These are phyloP conservation scores for Amphipoea lucens DNA, from an alignment of 2,888 invertebrate genomes.

Conservation along the genomic window DNA sequence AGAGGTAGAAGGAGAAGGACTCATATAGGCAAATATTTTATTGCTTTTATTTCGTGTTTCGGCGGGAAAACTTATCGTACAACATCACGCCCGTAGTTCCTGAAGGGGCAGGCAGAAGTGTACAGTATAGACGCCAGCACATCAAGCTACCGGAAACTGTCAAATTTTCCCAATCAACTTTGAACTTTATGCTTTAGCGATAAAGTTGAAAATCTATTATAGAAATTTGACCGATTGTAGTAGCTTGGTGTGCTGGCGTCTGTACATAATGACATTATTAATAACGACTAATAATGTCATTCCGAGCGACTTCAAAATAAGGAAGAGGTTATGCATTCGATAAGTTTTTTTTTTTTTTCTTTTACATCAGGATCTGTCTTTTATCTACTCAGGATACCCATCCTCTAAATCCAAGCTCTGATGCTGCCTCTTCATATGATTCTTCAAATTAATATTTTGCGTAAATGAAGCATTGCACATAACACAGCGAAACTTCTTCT, in stretches of 20 bases:
- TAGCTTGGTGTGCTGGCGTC: too few relatives aligned
- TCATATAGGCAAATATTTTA: slow-evolving; percentile 4
- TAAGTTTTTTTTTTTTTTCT: background rate
- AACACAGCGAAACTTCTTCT: slow-evolving; percentile 88
- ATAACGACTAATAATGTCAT: too few relatives aligned
- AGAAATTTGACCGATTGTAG: too few relatives aligned
- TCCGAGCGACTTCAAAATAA: too few relatives aligned
- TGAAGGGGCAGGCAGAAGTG: too few relatives aligned
- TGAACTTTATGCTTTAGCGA: too few relatives aligned
- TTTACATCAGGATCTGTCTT: background rate
- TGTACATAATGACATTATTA: too few relatives aligned
- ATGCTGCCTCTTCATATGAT: slow-evolving; percentile 88
- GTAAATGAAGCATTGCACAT: slow-evolving; percentile 89
- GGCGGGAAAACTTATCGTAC: background rate
- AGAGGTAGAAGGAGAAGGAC: slow-evolving; percentile 30
- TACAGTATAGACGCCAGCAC: background rate
- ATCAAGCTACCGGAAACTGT: too few relatives aligned
- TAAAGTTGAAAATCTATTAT: too few relatives aligned
- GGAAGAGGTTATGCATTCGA: background rate
- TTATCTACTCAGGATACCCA: slow-evolving; percentile 59
- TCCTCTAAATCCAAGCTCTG: slow-evolving; percentile 73
- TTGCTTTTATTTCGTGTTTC: slow-evolving; percentile 5
- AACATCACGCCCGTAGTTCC: background rate
- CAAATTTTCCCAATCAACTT: too few relatives aligned
- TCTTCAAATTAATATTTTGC: slow-evolving; percentile 89